A percentile compares a stretch with the other conserved stretches of the same genome.
These are phyloP conservation scores for Brevipalpus yothersi DNA, from an alignment of 1,140 invertebrate species.

Conservation along the genomic window DNA sequence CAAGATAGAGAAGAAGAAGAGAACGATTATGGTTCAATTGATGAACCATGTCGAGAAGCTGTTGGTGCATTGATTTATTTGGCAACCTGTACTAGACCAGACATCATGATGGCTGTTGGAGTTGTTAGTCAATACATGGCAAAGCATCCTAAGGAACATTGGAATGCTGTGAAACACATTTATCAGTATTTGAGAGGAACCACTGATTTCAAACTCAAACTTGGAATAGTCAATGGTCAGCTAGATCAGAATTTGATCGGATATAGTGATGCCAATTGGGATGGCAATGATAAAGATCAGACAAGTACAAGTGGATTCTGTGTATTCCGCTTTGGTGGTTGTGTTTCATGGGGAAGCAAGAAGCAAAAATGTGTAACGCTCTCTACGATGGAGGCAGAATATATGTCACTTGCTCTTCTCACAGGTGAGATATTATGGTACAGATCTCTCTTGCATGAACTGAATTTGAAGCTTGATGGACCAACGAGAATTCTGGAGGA, in stretches of 20 bases:
- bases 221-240: no score
- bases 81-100: not conserved
- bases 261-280: slow-evolving; percentile 7
- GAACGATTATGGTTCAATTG: no score
- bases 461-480: not conserved
- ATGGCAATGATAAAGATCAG: slow-evolving; percentile 2
- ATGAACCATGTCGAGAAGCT: not conserved
- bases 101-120: not conserved
- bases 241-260: no score
- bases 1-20: not conserved
- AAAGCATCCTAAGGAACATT: not conserved
- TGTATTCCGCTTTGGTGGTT: slow-evolving; percentile 14
- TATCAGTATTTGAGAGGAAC: not conserved
- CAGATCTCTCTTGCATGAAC: slow-evolving; percentile 1
- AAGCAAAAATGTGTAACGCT: slow-evolving; percentile 17
- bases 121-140: not conserved
- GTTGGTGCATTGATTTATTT: not conserved
- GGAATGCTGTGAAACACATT: not conserved
- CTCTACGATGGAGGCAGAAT: slow-evolving; percentile 19
- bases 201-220: no score
- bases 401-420: slow-evolving; percentile 18
- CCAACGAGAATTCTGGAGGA: slow-evolving; percentile 7
- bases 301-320: not conserved
- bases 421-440: slow-evolving; percentile 17
- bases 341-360: slow-evolving; percentile 15